These are phyloP conservation scores for Apamea crenata DNA, from an alignment of 2,888 invertebrate species.

Conservation along the genomic window DNA sequence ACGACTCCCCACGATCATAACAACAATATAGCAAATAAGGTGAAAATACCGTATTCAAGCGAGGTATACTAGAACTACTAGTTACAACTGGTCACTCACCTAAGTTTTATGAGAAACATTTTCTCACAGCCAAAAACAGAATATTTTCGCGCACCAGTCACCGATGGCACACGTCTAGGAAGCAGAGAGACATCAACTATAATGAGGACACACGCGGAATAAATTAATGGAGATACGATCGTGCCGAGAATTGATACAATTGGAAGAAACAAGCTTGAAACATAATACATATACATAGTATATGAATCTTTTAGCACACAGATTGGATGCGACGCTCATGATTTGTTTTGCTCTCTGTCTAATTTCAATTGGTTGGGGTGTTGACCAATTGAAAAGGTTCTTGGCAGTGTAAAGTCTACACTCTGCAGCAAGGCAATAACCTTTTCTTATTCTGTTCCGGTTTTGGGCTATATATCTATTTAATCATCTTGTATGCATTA, in stretches of 20 bases:
- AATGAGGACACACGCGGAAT: conserved; percentile 64
- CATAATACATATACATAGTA: conserved; percentile 38
- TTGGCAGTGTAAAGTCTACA: background rate
- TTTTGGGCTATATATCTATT: background rate
- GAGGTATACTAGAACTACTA: conserved; percentile 3
- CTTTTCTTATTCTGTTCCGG: background rate
- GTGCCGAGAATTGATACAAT: conserved; percentile 65
- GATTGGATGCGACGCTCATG: conserved; percentile 35
- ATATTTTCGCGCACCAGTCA: conserved; percentile 22
- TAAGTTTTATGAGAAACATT: conserved; percentile 57
- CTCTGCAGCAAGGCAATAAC: conserved; percentile 1
- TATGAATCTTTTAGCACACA: conserved; percentile 35
- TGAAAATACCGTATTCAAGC: background rate
- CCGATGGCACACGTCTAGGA: conserved; percentile 47
- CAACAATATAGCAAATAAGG: conserved; percentile 11
- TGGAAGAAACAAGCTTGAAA: conserved; percentile 59
- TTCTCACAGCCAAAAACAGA: conserved; percentile 22
- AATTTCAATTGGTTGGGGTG: conserved; percentile 8
- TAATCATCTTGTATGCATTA: background rate
- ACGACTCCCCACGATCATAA: background rate
- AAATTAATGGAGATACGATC: conserved; percentile 67
- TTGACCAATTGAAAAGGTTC: background rate
- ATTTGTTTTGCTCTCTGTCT: conserved; percentile 34
- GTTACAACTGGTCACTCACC: conserved; percentile 46
- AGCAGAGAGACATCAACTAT: conserved; percentile 46